phyloP scores from a whole-genome alignment of 2,888 invertebrate species.

The Pseudeuparius sepicola region DNA sequence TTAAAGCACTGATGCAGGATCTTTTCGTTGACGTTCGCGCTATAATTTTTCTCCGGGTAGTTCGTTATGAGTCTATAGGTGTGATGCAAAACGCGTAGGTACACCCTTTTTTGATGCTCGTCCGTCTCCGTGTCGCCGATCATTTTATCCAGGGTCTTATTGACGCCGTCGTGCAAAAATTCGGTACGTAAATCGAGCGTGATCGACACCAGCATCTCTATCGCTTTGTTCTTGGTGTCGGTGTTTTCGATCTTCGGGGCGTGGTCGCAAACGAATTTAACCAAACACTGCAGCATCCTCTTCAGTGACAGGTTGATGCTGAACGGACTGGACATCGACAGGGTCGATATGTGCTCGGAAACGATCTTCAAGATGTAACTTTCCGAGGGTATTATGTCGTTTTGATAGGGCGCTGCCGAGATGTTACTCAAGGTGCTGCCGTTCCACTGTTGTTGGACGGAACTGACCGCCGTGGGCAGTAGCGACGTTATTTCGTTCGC shows the following conservation, averaged over 20 bases:
- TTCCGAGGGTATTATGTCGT: constrained; percentile 74
- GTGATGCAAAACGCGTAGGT: constrained; percentile 51
- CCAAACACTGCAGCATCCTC: constrained; percentile 52
- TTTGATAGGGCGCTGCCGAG: constrained; percentile 59
- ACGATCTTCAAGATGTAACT: constrained; percentile 71
- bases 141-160: constrained; percentile 52
- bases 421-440: too few relatives aligned
- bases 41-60: constrained; percentile 38
- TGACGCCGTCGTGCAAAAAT: constrained; percentile 54
- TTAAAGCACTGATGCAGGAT: constrained; percentile 59
- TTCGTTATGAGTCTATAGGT: constrained; percentile 59
- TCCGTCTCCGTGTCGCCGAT: constrained; percentile 55
- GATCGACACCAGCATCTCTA: constrained; percentile 64
- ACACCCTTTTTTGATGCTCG: constrained; percentile 53
- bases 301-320: constrained; percentile 54
- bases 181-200: constrained; percentile 69
- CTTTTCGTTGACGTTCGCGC: constrained; percentile 46
- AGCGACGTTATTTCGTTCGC: constrained; percentile 44
- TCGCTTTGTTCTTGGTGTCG: constrained; percentile 51
- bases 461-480: constrained; percentile 46
- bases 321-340: constrained; percentile 50
- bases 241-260: constrained; percentile 52
- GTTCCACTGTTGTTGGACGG: constrained; percentile 55
- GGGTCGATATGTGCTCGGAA: constrained; percentile 52
- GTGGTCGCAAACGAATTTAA: constrained; percentile 55